Conservation (phyloP, 1,140 invertebrate genomes). For the Plodia interpunctella region DNA sequence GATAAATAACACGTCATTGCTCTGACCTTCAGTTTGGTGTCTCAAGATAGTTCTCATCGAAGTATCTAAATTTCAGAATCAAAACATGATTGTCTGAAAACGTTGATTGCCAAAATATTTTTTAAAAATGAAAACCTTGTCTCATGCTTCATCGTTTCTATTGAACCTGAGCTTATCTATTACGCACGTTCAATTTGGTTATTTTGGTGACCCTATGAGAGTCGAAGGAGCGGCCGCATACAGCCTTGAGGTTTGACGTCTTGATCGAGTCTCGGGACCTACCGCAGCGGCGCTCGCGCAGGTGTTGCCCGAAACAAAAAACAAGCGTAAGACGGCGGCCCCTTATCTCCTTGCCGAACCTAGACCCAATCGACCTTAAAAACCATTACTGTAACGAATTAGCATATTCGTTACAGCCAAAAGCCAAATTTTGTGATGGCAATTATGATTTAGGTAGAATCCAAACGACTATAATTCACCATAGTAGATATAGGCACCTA, state of each 20-base stretch:
- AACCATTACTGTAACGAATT: background rate
- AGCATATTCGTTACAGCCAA: background rate
- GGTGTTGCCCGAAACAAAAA: conserved; percentile 65
- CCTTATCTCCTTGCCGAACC: conserved; percentile 41
- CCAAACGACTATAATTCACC: no score
- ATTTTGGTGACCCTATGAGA: conserved; percentile 18
- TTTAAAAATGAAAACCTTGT: background rate
- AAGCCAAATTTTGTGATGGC: background rate
- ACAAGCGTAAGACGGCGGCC: conserved; percentile 66
- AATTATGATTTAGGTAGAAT: background rate
- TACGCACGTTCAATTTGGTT: background rate
- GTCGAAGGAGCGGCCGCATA: conserved; percentile 44
- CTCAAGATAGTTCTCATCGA: no score
- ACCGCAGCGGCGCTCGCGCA: conserved; percentile 67
- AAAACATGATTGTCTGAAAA: no score
- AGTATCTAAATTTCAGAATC: no score
- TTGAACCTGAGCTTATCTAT: no score
- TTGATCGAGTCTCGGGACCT: conserved; percentile 74
- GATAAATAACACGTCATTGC: no score
- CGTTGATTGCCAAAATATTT: no score
- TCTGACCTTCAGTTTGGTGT: no score
- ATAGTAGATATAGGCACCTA: no score
- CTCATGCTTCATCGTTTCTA: no score
- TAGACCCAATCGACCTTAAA: conserved; percentile 45
- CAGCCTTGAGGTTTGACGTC: conserved; percentile 75